phyloP scores from a whole-genome alignment of 2,797 vertebrate species.

The Hydrocynus forskahlii region DNA sequence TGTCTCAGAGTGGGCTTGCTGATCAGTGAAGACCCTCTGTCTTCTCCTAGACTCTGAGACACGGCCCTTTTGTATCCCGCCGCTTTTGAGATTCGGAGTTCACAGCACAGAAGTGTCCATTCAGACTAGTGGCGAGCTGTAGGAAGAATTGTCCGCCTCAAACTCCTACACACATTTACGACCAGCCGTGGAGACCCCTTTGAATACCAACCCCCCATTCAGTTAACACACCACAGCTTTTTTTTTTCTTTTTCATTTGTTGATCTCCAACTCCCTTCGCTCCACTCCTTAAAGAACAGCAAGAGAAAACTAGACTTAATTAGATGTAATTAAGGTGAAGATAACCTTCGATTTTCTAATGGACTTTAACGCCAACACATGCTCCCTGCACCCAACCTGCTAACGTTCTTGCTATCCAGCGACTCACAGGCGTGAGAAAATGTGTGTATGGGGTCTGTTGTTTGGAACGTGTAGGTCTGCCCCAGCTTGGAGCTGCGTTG shows the following conservation, averaged over 20 bases:
- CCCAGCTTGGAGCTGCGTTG: conserved; percentile 3
- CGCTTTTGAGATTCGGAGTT: conserved; percentile 38
- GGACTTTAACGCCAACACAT: background rate
- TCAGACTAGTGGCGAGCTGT: conserved; percentile 46
- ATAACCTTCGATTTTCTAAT: background rate
- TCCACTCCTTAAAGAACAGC: conserved; percentile 8
- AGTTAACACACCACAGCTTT: conserved; percentile 11
- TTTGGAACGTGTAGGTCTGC: conserved; percentile 19
- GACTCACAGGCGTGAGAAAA: background rate
- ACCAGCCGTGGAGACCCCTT: conserved; percentile 22
- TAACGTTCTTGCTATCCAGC: background rate
- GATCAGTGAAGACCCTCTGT: conserved; percentile 43
- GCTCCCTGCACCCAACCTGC: background rate
- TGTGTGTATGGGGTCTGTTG: conserved; percentile 34
- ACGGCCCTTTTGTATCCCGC: conserved; percentile 44
- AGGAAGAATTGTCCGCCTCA: conserved; percentile 50
- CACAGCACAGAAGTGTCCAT: conserved; percentile 57
- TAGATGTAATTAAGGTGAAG: background rate
- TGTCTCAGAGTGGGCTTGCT: conserved; percentile 23
- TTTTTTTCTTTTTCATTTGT: background rate
- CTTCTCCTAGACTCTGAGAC: conserved; percentile 34
- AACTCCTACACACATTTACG: conserved; percentile 56
- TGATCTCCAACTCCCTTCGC: background rate
- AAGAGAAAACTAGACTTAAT: background rate
- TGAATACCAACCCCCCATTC: conserved; percentile 51